Conservation (phyloP, 2,888 invertebrate genomes). For the Nymphalis c-album region DNA sequence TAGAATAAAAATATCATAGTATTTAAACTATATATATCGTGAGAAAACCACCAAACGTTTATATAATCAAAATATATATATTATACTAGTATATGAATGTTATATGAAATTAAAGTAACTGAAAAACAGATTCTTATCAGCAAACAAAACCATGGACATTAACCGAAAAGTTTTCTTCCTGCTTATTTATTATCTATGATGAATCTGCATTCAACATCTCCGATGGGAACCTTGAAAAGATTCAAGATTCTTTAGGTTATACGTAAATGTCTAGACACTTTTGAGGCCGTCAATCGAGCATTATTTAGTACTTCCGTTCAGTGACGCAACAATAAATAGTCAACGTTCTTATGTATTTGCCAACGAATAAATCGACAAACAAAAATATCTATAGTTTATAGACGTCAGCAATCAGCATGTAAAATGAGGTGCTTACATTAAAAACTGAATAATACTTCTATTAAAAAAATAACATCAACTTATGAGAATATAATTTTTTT, state of each 20-base stretch:
- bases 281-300: conserved; percentile 23
- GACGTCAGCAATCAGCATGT: conserved; percentile 5
- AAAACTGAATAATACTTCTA: neutral
- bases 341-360: neutral
- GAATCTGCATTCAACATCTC: conserved; percentile 1
- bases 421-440: neutral
- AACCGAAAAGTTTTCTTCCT: neutral
- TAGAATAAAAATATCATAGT: too few relatives aligned
- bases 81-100: too few relatives aligned
- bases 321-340: conserved; percentile 4
- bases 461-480: neutral
- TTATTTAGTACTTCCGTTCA: conserved; percentile 13
- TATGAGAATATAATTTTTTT: neutral
- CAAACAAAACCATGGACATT: too few relatives aligned
- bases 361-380: neutral
- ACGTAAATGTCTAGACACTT: conserved; percentile 16
- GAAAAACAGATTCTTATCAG: too few relatives aligned
- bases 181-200: neutral
- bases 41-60: too few relatives aligned
- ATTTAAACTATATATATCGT: too few relatives aligned
- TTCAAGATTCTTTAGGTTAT: conserved; percentile 12
- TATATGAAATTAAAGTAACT: too few relatives aligned
- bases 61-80: too few relatives aligned
- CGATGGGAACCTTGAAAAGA: conserved; percentile 10
- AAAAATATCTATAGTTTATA: conserved; percentile 1